Evolutionary conservation across 2,113 vertebrate genomes (phyloP).

Genomic region (Bubo bubo): DNA sequence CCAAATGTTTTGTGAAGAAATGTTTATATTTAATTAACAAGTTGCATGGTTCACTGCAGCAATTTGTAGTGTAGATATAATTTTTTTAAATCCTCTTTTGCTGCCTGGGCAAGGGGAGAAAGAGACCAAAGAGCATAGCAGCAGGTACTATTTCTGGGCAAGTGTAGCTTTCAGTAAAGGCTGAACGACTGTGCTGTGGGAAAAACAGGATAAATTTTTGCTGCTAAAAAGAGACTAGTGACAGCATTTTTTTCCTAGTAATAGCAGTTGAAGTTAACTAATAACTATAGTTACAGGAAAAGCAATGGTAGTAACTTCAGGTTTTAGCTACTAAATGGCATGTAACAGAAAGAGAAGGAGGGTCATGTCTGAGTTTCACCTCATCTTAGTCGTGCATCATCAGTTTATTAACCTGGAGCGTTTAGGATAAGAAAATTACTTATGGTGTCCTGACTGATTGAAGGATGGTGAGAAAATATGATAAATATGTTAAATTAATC

Average conservation of each 20-base stretch:
- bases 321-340: not conserved
- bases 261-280: conserved; percentile 5
- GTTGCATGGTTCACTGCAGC: not conserved
- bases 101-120: not conserved
- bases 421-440: not conserved
- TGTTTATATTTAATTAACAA: not conserved
- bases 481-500: not conserved
- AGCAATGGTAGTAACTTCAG: not conserved
- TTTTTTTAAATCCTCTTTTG: not conserved
- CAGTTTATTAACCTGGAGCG: not conserved
- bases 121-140: not conserved
- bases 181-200: not conserved
- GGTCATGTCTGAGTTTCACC: not conserved
- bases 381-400: not conserved
- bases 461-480: not conserved
- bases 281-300: not conserved
- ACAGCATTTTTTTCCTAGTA: not conserved
- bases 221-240: not conserved
- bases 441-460: not conserved
- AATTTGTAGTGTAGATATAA: not conserved
- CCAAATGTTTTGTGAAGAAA: not conserved
- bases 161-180: not conserved
- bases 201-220: not conserved
- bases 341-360: not conserved
- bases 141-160: not conserved